Conservation (phyloP, 2,113 vertebrate species). For the Neogobius melanostomus region DNA sequence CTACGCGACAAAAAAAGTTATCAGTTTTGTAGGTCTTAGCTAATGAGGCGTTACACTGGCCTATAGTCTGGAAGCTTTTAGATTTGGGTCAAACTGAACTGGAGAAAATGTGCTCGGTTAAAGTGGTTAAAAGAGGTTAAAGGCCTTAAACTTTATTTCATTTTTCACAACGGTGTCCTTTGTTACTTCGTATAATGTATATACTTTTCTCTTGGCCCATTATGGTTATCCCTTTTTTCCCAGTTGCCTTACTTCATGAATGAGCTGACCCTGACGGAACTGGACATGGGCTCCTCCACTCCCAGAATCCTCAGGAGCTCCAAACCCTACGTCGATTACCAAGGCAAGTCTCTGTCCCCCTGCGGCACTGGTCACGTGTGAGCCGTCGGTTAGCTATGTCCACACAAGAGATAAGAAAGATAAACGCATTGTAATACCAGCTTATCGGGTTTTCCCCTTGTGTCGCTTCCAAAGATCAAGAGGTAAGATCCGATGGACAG, state of each 20-base stretch:
- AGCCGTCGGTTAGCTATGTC: not conserved
- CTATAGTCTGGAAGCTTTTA: no score
- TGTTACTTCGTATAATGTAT: no score
- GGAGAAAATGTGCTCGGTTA: no score
- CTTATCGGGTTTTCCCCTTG: not conserved
- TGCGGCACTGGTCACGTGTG: not conserved
- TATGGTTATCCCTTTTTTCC: no score
- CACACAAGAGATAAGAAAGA: constrained; percentile 9
- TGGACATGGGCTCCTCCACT: constrained; percentile 95
- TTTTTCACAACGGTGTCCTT: no score
- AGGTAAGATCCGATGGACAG: not conserved
- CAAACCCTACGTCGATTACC: constrained; percentile 88
- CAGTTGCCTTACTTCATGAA: constrained; percentile 99
- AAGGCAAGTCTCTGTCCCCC: constrained; percentile 79
- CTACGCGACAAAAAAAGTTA: no score
- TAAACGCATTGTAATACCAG: not conserved
- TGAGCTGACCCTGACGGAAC: constrained; percentile 93
- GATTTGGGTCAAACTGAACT: no score
- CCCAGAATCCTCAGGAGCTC: constrained; percentile 91
- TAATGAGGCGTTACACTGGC: no score
- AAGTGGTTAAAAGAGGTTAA: no score
- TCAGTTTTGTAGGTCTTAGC: no score
- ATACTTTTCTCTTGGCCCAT: no score
- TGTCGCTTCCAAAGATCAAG: not conserved
- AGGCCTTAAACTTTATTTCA: no score